phyloP scores from a whole-genome alignment of 2,888 invertebrate genomes.

The Metalampra italica region DNA sequence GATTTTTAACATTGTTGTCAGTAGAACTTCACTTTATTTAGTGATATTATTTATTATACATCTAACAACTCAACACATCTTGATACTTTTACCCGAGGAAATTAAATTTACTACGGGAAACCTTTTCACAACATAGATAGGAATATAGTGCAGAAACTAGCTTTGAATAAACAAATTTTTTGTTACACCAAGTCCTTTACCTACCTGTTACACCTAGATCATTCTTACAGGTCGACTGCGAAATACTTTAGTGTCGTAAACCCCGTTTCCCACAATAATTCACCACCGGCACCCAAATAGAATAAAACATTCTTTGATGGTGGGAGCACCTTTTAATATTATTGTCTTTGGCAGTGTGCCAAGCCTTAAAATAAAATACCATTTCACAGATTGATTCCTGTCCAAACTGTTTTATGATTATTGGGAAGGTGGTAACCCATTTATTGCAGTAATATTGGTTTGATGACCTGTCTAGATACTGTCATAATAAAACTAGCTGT shows the following conservation, averaged over 20 bases:
- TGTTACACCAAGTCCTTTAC: too few relatives aligned
- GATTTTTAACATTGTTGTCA: too few relatives aligned
- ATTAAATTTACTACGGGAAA: too few relatives aligned
- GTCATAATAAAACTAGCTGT: too few relatives aligned
- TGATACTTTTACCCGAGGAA: too few relatives aligned
- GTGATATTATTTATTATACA: too few relatives aligned
- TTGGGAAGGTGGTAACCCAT: slow-evolving; percentile 15
- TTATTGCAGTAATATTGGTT: slow-evolving; percentile 12
- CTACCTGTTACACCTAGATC: too few relatives aligned
- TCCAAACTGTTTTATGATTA: slow-evolving; percentile 21
- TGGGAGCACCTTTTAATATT: slow-evolving; percentile 13
- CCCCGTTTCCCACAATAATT: slow-evolving; percentile 4
- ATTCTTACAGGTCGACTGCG: too few relatives aligned
- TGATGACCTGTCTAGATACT: not conserved
- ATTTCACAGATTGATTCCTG: slow-evolving; percentile 23
- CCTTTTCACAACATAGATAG: too few relatives aligned
- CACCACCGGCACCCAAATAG: not conserved
- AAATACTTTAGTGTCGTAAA: too few relatives aligned
- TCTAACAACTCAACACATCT: too few relatives aligned
- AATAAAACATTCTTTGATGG: slow-evolving; percentile 6
- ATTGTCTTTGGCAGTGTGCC: slow-evolving; percentile 28
- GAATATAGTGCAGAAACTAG: not conserved
- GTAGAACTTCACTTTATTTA: too few relatives aligned
- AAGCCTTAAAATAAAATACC: slow-evolving; percentile 26
- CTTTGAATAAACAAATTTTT: not conserved